phyloP scores from a whole-genome alignment of 2,113 vertebrate species.

The Gobius niger region DNA sequence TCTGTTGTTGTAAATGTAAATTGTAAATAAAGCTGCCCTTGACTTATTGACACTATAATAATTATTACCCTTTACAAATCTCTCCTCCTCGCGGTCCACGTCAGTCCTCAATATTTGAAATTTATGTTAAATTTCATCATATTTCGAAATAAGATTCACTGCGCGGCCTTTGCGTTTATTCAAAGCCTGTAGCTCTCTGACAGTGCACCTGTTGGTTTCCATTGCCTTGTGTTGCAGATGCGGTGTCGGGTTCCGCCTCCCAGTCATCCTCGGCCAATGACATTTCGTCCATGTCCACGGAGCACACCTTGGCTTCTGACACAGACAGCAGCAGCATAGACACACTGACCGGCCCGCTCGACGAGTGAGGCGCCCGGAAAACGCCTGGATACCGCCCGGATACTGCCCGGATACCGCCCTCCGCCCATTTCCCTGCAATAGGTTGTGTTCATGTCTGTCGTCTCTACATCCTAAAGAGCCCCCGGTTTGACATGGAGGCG shows the following conservation, averaged over 20 bases:
- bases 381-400: conserved; percentile 16
- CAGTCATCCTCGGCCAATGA: conserved; percentile 97
- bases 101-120: too few species aligned
- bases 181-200: background rate
- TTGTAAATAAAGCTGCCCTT: too few species aligned
- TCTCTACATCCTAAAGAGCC: too few species aligned
- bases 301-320: conserved; percentile 98
- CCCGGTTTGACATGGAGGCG: too few species aligned
- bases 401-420: conserved; percentile 19
- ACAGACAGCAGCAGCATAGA: conserved; percentile 98
- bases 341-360: conserved; percentile 87
- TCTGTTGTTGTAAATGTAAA: too few species aligned
- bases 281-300: conserved; percentile 98
- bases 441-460: too few species aligned
- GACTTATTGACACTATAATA: too few species aligned
- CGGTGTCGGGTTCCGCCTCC: conserved; percentile 87
- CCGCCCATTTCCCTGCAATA: background rate
- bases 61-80: too few species aligned
- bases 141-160: too few species aligned
- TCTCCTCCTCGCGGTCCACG: too few species aligned
- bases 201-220: conserved; percentile 1
- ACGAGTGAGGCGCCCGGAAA: conserved; percentile 77
- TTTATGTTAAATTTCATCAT: too few species aligned
- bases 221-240: conserved; percentile 78
- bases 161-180: too few species aligned